Conservation (phyloP, 2,113 vertebrate genomes). For the Catagonus wagneri region DNA sequence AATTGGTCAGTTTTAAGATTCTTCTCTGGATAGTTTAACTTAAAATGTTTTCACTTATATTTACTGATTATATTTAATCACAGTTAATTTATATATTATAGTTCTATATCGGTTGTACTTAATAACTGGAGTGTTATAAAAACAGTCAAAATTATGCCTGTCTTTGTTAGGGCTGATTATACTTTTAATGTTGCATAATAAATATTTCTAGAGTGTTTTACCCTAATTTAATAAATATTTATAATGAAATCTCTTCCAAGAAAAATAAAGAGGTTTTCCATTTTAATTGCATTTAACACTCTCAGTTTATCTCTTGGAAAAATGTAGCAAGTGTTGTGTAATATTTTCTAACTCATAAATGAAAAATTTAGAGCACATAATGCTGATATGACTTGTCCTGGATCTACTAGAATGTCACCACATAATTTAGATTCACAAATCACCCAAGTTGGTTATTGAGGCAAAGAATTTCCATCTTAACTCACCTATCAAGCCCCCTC, state of each 20-base stretch:
- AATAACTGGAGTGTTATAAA: constrained; percentile 7
- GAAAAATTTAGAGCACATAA: background rate
- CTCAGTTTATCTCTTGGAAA: constrained; percentile 28
- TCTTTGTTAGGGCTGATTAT: constrained; percentile 29
- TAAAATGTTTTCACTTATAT: background rate
- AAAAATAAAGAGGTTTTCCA: background rate
- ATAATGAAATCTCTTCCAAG: constrained; percentile 54
- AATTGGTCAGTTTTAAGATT: background rate
- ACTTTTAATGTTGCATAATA: constrained; percentile 43
- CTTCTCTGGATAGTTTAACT: background rate
- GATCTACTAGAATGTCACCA: background rate
- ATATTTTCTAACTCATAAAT: constrained; percentile 44
- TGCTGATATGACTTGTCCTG: background rate
- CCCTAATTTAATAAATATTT: constrained; percentile 66
- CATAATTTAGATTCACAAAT: background rate
- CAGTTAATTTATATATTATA: constrained; percentile 29
- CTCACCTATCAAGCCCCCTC: background rate
- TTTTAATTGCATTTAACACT: constrained; percentile 67
- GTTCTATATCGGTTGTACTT: constrained; percentile 17
- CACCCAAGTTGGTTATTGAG: background rate
- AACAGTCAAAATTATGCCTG: constrained; percentile 44
- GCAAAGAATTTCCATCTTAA: background rate
- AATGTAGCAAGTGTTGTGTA: background rate
- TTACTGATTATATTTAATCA: constrained; percentile 24
- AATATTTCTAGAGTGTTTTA: constrained; percentile 55